Base-by-base conservation (phyloP, 2,888 invertebrate species). In the Lasioglossum marginatum region DNA sequence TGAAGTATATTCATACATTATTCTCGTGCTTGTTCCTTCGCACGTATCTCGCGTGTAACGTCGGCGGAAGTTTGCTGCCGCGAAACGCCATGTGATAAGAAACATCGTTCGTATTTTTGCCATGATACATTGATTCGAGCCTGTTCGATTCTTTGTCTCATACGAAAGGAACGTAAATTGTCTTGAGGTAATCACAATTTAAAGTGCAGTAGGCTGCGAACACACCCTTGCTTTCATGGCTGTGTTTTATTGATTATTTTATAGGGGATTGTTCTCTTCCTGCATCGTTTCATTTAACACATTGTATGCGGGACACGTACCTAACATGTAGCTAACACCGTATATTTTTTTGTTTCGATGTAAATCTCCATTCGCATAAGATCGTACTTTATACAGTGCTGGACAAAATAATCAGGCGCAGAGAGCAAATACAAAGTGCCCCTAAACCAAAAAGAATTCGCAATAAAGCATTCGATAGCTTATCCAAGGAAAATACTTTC, bases 41-140 rank as follows among this genome's bases (percentile, higher is more conserved):
- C 70, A 40, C 12, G n/a, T 40, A 70, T 31, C 70, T 23, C 70
- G n/a, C 10, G 68, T n/a, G 68, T 70, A 70, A 70, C 12, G 37
- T 23, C n/a, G 23, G 1, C 1, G 37, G 4, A 70, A 70, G 10
- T 37, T 68, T 23, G 8, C 19, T 63, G 34, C 31, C 66, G 66
- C 3, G 66, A 16, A 34, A 66, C 66, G 19, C 19, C 19, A 34
- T 34, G 5, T 66, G 34, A 66, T 66, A 34, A 34, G 34, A 19
- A 34, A 34, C 8, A 34, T 66, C 0, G 34, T 34, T 66, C 31
- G 66, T 19, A 66, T 19, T 66, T 34, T 2, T 19, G 4, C 14
- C 4, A 34, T 19, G 66, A 16, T 19, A 34, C 19, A 23, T 34
- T 0, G 66, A 19, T 8, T 66, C 31, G 34, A 34, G 34, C 31